These are phyloP conservation scores for Bothrops jararaca DNA, from an alignment of 2,113 vertebrate species.

Conservation along the genomic window DNA sequence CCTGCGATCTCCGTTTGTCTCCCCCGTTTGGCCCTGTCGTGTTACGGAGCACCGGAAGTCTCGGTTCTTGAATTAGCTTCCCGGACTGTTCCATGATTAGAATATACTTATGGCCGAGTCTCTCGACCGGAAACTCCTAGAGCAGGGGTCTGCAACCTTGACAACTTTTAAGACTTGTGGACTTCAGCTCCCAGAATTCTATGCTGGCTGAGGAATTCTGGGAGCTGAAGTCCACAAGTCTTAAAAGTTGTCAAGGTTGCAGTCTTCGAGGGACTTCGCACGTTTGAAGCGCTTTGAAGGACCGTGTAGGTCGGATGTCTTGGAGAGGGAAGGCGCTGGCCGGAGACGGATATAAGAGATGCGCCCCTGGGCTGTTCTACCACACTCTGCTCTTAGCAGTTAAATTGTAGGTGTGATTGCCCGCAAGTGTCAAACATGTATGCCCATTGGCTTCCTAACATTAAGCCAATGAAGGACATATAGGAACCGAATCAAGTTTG, in stretches of 20 bases:
- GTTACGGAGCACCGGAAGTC: neutral
- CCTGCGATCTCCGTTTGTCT: neutral
- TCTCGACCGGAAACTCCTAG: neutral
- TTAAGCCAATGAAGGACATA: neutral
- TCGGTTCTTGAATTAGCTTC: neutral
- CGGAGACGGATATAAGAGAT: neutral
- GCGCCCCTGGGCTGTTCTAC: neutral
- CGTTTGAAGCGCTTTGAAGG: neutral
- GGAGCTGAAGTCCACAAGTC: too few relatives aligned
- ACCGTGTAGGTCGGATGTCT: neutral
- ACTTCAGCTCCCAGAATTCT: too few relatives aligned
- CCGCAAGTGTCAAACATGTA: neutral
- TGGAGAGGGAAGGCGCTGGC: neutral
- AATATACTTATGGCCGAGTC: too few relatives aligned
- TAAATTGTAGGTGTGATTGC: neutral
- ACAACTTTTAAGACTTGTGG: too few relatives aligned
- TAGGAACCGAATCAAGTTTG: neutral
- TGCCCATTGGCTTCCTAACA: neutral
- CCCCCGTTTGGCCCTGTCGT: neutral
- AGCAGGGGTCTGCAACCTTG: too few relatives aligned
- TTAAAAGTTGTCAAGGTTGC: too few relatives aligned
- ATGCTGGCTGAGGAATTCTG: too few relatives aligned
- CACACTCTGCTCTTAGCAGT: neutral
- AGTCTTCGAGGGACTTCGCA: neutral
- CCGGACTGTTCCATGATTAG: neutral